Percentiles rank a stretch among this genome's conserved stretches.
Conservation (phyloP, 1,140 invertebrate species). For the Pseudomyrmex concolor region DNA sequence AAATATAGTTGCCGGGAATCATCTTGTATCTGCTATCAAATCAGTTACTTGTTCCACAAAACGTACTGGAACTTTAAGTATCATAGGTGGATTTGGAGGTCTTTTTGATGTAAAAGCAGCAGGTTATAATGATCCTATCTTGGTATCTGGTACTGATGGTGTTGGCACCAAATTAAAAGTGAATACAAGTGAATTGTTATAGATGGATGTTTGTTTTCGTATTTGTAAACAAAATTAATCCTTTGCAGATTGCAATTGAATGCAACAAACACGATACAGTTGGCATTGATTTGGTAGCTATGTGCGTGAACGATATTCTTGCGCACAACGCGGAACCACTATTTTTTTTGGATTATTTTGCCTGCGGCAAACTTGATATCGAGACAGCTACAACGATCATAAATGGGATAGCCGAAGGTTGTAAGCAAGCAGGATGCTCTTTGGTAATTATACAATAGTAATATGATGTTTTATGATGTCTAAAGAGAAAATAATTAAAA, state of each 20-base stretch:
- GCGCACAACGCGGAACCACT: constrained; percentile 97
- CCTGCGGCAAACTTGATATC: constrained; percentile 94
- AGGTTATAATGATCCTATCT: constrained; percentile 91
- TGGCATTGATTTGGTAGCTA: constrained; percentile 98
- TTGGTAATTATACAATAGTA: constrained; percentile 88
- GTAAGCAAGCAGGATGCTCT: constrained; percentile 93
- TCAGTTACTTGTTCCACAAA: constrained; percentile 89
- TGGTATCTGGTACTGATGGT: constrained; percentile 98
- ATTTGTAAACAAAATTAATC: neutral
- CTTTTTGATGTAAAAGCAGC: constrained; percentile 92
- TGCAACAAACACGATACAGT: constrained; percentile 92
- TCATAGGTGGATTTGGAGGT: constrained; percentile 96
- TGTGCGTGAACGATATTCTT: constrained; percentile 98
- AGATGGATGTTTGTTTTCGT: no score
- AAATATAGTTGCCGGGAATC: constrained; percentile 96
- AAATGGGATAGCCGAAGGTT: constrained; percentile 94
- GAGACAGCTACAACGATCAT: constrained; percentile 91
- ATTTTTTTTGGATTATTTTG: constrained; percentile 98
- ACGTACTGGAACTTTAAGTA: constrained; percentile 90
- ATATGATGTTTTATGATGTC: no score
- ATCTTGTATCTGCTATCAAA: constrained; percentile 93
- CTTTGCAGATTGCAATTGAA: constrained; percentile 91
- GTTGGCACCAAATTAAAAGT: constrained; percentile 98
- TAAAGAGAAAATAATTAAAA: no score
- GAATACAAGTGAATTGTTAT: neutral